Conservation (phyloP, 2,113 vertebrate genomes). For the Tychaedon coryphoeus region DNA sequence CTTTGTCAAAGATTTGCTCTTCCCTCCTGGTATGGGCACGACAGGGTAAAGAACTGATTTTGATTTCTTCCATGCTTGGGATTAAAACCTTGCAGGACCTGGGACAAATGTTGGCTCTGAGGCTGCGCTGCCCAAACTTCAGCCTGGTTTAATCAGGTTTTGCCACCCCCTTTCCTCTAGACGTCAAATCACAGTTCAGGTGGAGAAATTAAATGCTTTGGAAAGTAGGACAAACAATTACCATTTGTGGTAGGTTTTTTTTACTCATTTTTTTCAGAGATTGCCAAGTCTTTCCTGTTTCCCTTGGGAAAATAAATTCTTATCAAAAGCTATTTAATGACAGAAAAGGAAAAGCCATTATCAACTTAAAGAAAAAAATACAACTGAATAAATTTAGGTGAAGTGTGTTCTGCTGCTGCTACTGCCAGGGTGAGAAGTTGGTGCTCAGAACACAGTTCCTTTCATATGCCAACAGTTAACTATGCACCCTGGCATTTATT, state of each 20-base stretch:
- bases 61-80: background rate
- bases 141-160: background rate
- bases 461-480: background rate
- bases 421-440: background rate
- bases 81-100: background rate
- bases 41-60: background rate
- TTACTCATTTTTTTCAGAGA: background rate
- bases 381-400: background rate
- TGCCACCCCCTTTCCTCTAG: background rate
- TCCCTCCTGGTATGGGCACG: accelerated
- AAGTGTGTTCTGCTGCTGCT: background rate
- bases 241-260: background rate
- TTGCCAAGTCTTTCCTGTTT: background rate
- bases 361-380: background rate
- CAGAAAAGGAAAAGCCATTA: background rate
- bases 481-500: background rate
- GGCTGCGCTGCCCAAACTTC: background rate
- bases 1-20: background rate
- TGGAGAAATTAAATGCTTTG: background rate
- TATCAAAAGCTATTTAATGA: background rate
- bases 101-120: background rate
- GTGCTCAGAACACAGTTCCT: background rate
- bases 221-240: background rate
- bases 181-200: background rate
- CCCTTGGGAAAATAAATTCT: background rate